These are phyloP conservation scores for Oxyura jamaicensis DNA, from an alignment of 2,113 vertebrate genomes.

Conservation along the genomic window DNA sequence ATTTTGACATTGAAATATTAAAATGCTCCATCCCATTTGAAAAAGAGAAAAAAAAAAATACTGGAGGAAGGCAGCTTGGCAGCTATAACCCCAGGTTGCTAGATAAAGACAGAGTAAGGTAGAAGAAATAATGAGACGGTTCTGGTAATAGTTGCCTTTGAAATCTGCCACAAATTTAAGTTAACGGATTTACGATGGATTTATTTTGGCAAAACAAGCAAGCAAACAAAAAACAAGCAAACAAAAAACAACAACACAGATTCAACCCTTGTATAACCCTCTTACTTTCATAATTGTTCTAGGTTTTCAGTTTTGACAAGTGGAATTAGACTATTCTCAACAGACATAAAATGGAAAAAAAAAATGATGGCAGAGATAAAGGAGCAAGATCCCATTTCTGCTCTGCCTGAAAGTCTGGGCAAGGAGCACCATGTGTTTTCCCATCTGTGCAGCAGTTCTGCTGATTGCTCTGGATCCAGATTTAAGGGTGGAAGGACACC, in stretches of 20 bases:
- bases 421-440: not conserved
- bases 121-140: not conserved
- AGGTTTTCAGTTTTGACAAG: not conserved
- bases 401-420: not conserved
- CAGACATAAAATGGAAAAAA: not conserved
- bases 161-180: not conserved
- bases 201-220: not conserved
- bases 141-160: not conserved
- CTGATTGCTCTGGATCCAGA: not conserved
- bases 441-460: conserved; percentile 28
- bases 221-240: not conserved
- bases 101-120: not conserved
- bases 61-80: not conserved
- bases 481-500: not conserved
- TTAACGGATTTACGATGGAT: not conserved
- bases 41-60: not conserved
- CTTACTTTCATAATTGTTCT: not conserved
- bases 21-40: not conserved
- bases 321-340: not conserved
- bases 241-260: not conserved
- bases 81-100: not conserved
- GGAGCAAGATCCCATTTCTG: not conserved
- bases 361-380: not conserved
- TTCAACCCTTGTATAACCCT: not conserved
- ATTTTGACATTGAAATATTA: not conserved